These are phyloP conservation scores for Pleuronectes platessa DNA, from an alignment of 2,113 vertebrate genomes.

Conservation along the genomic window DNA sequence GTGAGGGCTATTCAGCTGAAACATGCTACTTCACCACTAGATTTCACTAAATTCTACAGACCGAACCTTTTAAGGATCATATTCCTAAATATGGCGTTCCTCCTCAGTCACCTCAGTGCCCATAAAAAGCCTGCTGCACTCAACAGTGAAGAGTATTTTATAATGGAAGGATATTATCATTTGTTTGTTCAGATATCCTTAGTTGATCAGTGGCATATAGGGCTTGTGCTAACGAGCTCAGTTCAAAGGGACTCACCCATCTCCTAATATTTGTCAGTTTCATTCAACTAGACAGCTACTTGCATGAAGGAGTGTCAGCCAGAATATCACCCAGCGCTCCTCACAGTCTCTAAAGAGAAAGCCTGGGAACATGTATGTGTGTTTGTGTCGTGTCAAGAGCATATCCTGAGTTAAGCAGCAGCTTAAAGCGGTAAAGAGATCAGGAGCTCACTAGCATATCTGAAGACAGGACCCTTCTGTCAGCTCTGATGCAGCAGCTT, in stretches of 20 bases:
- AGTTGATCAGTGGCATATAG: background rate
- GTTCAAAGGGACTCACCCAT: background rate
- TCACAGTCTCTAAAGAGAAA: slow-evolving; percentile 28
- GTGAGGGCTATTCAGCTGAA: too few species aligned
- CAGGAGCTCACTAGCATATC: slow-evolving; percentile 69
- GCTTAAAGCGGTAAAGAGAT: slow-evolving; percentile 81
- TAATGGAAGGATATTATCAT: slow-evolving; percentile 9
- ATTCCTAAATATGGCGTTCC: background rate
- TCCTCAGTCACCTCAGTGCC: background rate
- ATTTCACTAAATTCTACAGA: too few species aligned
- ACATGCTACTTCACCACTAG: too few species aligned
- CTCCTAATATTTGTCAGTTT: background rate
- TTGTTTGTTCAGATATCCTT: background rate
- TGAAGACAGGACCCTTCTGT: slow-evolving; percentile 65
- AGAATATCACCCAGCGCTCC: slow-evolving; percentile 6
- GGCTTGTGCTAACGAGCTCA: background rate
- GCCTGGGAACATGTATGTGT: slow-evolving; percentile 1
- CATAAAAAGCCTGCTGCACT: background rate
- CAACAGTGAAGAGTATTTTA: slow-evolving; percentile 1
- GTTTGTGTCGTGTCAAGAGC: slow-evolving; percentile 55
- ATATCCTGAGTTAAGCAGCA: slow-evolving; percentile 73
- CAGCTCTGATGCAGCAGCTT: slow-evolving; percentile 56
- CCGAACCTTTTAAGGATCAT: too few species aligned
- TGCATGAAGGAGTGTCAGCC: background rate
- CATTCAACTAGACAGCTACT: background rate